Evolutionary conservation across 2,888 invertebrate species (phyloP).

Genomic region (Phymatocera aterrima): DNA sequence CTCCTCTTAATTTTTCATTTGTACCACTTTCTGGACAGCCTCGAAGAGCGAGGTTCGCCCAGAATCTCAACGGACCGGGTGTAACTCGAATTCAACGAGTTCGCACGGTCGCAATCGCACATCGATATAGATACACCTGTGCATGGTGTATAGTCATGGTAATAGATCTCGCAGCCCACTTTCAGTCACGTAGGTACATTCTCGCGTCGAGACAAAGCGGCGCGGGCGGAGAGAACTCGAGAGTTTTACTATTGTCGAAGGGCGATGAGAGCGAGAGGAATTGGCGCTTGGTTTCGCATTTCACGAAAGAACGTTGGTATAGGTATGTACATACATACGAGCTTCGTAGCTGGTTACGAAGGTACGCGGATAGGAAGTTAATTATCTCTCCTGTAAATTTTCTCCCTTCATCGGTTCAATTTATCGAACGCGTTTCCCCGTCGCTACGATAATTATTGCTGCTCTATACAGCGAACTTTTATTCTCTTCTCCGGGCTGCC

Average conservation of each 20-base stretch:
- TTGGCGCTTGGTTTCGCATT: not conserved
- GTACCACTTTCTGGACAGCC: not conserved
- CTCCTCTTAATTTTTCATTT: too few species aligned
- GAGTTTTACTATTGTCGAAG: not conserved
- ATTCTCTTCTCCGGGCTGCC: too few species aligned
- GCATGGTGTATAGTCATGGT: too few species aligned
- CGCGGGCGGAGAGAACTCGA: not conserved
- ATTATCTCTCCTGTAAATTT: slow-evolving; percentile 10
- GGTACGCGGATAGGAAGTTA: too few species aligned
- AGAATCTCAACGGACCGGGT: not conserved
- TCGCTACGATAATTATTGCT: too few species aligned
- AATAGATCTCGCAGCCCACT: too few species aligned
- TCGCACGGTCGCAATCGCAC: not conserved
- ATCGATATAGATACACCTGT: too few species aligned
- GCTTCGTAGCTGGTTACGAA: too few species aligned
- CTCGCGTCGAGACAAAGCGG: not conserved
- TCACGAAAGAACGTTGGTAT: too few species aligned
- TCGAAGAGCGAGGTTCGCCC: not conserved
- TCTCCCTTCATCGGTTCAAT: not conserved
- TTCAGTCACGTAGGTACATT: too few species aligned
- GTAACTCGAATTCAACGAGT: not conserved
- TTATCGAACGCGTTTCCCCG: not conserved
- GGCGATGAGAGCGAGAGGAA: not conserved
- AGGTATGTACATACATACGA: too few species aligned
- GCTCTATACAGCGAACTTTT: too few species aligned